phyloP scores from a whole-genome alignment of 1,140 invertebrate species.

The Heterodera schachtii region DNA sequence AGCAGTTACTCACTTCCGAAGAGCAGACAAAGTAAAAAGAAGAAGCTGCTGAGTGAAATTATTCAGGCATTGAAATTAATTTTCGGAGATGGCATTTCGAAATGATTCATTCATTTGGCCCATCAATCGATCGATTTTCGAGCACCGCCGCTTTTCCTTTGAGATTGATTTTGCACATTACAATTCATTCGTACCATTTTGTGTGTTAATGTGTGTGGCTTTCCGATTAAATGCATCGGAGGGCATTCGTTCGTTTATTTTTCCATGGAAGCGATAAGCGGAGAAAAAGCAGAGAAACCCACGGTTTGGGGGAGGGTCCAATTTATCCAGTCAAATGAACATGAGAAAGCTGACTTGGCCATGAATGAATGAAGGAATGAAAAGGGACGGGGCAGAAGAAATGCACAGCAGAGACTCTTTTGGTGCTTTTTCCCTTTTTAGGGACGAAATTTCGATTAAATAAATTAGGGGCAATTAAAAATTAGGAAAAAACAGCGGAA shows the following conservation, averaged over 20 bases:
- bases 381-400: neutral
- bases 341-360: neutral
- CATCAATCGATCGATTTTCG: too few relatives aligned
- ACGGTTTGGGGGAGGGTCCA: neutral
- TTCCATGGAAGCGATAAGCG: neutral
- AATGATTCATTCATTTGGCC: too few relatives aligned
- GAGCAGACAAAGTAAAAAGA: neutral
- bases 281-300: neutral
- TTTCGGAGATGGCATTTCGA: neutral
- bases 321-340: neutral
- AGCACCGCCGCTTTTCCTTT: neutral
- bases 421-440: too few relatives aligned
- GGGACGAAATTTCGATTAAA: too few relatives aligned
- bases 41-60: neutral
- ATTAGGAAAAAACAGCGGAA: too few relatives aligned
- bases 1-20: neutral
- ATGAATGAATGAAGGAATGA: neutral
- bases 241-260: neutral
- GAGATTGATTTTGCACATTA: neutral
- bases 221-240: neutral
- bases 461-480: too few relatives aligned
- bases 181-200: neutral
- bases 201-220: neutral
- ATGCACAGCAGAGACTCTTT: neutral
- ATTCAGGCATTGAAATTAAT: neutral